Evolutionary conservation across 2,888 invertebrate genomes (phyloP).

Genomic region (Tupiocoris notatus): DNA sequence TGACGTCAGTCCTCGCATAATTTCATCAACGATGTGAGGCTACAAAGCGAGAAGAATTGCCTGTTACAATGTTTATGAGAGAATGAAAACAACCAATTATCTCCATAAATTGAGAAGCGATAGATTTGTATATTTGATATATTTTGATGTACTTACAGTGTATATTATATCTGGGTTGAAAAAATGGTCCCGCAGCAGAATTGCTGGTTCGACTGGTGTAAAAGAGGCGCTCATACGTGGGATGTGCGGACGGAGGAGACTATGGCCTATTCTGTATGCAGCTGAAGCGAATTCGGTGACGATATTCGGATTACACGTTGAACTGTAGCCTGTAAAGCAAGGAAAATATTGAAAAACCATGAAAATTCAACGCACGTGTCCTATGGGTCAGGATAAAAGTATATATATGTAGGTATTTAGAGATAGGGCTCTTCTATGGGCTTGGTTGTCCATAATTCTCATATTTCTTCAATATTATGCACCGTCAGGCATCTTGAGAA

Average conservation of each 20-base stretch:
- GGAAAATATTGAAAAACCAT: not conserved
- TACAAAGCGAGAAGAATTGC: too few species aligned
- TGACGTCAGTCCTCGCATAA: slow-evolving; percentile 78
- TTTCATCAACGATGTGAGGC: slow-evolving; percentile 78
- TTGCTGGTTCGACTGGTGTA: slow-evolving; percentile 79
- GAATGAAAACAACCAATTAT: too few species aligned
- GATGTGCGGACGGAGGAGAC: slow-evolving; percentile 78
- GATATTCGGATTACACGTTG: slow-evolving; percentile 83
- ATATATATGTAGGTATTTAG: too few species aligned
- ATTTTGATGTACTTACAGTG: slow-evolving; percentile 60
- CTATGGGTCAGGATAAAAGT: too few species aligned
- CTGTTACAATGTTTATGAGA: not conserved
- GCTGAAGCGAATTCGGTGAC: slow-evolving; percentile 89
- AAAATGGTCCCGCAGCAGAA: slow-evolving; percentile 82
- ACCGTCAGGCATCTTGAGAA: too few species aligned
- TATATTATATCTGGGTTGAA: slow-evolving; percentile 85
- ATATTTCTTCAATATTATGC: too few species aligned
- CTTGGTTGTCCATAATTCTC: too few species aligned
- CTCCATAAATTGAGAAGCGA: not conserved
- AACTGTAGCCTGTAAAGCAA: slow-evolving; percentile 64
- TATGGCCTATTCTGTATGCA: slow-evolving; percentile 89
- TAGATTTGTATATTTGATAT: slow-evolving; percentile 15
- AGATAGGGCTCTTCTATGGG: too few species aligned
- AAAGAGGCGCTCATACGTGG: slow-evolving; percentile 76
- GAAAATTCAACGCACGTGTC: too few species aligned